Base-by-base conservation (phyloP, 1,140 invertebrate species). In the Musca vetustissima region DNA sequence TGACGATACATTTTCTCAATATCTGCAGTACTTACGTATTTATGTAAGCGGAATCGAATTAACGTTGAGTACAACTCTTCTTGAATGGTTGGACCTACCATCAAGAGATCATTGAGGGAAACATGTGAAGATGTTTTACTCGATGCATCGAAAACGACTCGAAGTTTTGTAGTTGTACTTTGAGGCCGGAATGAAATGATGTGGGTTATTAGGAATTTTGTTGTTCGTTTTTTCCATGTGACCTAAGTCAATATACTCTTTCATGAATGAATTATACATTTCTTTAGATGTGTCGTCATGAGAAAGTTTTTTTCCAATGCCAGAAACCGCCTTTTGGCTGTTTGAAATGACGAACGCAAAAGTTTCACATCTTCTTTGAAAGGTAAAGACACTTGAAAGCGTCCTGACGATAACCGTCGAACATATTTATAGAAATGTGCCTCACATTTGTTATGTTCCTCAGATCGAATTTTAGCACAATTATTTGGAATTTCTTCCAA, bases 1-100 rank as follows among this genome's bases (percentile, higher is more conserved):
- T 76, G 75, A 7, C 77, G 71, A 67, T 75, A 84, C 76, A 82
- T 81, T 68, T 81, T 76, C 25, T 72, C 32, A 9, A 72, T 69
- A 48, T 77, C 73, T 14, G 72, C 74, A 19, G 73, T 73, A 13
- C 74, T 66, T 14, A 66, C 69, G 72, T 61, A 59, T 73, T 71
- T 7, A 74, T 73, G 19, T 76, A 70, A 79, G 77, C 84, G 21
- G 84, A 61, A 64, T 83, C 83, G 57, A 74, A 67, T 67, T 79
- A 83, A 43, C 77, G 73, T 69, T 79, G 73, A 9, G 71, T 70
- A 74, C 80, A 72, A 17, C 14, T 70, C 66, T 24, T 55, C 59
- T 65, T 72, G 71, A 32, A 72, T 24, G 21, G 32, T 72, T 19
- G 66, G 71, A 6, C 66, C 71, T 36, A 66, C 57, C 66, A 68